Base-by-base conservation (phyloP, 30 jellyfish, hydroid and myxozoan species). In the Turritopsis dohrnii region DNA sequence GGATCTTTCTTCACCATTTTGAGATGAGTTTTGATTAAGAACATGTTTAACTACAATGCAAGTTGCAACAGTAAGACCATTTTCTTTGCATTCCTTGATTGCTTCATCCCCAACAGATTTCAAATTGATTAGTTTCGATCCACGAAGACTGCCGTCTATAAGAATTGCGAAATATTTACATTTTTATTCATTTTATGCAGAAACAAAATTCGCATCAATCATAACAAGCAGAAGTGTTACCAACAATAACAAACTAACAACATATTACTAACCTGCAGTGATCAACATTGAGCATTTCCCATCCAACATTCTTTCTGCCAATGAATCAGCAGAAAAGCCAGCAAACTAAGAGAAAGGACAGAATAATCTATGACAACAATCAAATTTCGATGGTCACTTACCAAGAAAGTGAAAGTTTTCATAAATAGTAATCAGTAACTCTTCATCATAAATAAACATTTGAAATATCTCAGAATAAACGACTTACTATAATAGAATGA, bases 281-380 rank as follows among this genome's bases (percentile, higher is more conserved):
- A 93, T 66, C 28, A 93, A 85, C 28, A 93, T 72, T 18, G 94
- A 75, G 81, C 98, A 93, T 60, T 93, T 83, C 31, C 98, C 98
- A 93, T 93, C 98, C 52, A 88, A 79, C 96, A 93, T 84, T 60
- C 98, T 23, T 72, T 88, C 96, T 9, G 98, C 95, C 29, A 93
- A 87, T 9, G 98, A 93, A 80, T 93, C 98, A 71, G 98, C 98
- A 22, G 98, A 93, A 81, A 87, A 93, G 19, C 98, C 98, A 29
- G 98, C 98, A 88, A 93, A 93, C 98, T 93, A 72, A 16, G 23
- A 71, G 0, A 60, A 75, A 41, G 5, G 5, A 41, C 13, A 41
- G n/a, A 41, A 41, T 41, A 41, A 41, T 41, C 60, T 41, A 3
- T 5, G 9, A 41, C 5, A 41, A 65, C 71, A 52, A 71, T 22